Evolutionary conservation across 2,113 vertebrate species (phyloP), one percentile per base, ranked within the genome.

Genomic region (Puntigrus tetrazona): DNA sequence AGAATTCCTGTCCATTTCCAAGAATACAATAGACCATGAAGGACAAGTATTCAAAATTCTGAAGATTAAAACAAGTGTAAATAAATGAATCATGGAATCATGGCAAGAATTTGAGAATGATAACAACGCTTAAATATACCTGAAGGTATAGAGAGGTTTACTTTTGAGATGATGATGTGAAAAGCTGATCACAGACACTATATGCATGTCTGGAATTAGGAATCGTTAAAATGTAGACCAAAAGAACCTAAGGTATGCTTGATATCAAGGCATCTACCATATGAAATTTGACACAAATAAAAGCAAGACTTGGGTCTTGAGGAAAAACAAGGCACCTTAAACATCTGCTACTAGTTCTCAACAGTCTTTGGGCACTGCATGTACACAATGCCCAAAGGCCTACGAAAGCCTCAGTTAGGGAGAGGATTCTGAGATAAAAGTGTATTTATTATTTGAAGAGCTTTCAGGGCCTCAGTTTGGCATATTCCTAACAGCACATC

Each of bases 401-500:
- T 31, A 29, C 2, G 10, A 14, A 13, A 52, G 38, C 11, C 38
- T 7, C 22, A 59, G 52, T 38, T 14, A 16, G 10, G 11, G 22
- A 78, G 31, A 57, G 22, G 29, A 52, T 76, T 55, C 27, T 65
- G 61, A 73, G 70, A 45, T 73, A 76, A 76, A 16, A 76, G 47
- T 18, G 20, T 76, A 22, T 52, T 31, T 55, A 13, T 43, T 72
- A 36, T 50, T 52, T 55, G 47, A 61, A 27, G 38, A 25, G 36
- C 8, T 63, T 80, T 80, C 22, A n/a, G 25, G 25, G 78, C 20
- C 5, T 5, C 77, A 59, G 36, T 61, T 61, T 59, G 76, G 36
- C 76, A 25, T 1, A 61, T 14, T 43, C 22, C 6, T 43, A 79
- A 43, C 31, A 78, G 1, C 1, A 8, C 76, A 67, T 67, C 41